phyloP scores from a whole-genome alignment of 2,888 invertebrate species.

The Saturnia japonica region DNA sequence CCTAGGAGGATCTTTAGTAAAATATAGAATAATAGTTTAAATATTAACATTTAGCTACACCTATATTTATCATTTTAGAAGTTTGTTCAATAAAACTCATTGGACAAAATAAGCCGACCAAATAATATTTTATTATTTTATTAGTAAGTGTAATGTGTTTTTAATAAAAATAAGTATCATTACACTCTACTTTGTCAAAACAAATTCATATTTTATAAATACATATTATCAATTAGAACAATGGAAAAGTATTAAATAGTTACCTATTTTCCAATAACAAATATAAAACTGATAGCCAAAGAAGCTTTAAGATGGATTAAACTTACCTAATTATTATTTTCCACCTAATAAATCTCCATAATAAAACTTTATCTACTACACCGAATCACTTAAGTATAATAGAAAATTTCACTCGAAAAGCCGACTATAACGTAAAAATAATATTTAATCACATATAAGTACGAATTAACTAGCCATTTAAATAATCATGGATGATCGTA shows the following conservation, averaged over 20 bases:
- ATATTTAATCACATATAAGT: conserved; percentile 6
- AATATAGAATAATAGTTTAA: background rate
- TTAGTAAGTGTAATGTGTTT: background rate
- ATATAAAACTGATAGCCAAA: background rate
- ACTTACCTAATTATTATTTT: conserved; percentile 10
- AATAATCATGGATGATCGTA: conserved; percentile 9
- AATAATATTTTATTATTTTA: background rate
- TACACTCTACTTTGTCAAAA: background rate
- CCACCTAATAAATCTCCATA: background rate
- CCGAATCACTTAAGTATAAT: background rate
- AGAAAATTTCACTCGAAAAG: background rate
- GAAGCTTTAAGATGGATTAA: background rate
- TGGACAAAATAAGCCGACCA: background rate
- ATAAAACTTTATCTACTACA: background rate
- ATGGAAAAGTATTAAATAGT: background rate
- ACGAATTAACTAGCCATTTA: conserved; percentile 6
- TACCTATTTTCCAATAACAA: background rate
- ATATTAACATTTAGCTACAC: background rate
- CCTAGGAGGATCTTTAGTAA: background rate
- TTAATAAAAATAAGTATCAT: background rate
- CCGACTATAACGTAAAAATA: background rate
- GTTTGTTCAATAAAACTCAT: background rate
- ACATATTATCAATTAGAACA: too few relatives aligned
- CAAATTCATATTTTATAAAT: background rate
- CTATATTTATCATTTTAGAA: background rate